A percentile compares a stretch with the other conserved stretches of the same genome.
phyloP scores from a whole-genome alignment of 1,140 invertebrate species.

The Drosophila bocqueti region DNA sequence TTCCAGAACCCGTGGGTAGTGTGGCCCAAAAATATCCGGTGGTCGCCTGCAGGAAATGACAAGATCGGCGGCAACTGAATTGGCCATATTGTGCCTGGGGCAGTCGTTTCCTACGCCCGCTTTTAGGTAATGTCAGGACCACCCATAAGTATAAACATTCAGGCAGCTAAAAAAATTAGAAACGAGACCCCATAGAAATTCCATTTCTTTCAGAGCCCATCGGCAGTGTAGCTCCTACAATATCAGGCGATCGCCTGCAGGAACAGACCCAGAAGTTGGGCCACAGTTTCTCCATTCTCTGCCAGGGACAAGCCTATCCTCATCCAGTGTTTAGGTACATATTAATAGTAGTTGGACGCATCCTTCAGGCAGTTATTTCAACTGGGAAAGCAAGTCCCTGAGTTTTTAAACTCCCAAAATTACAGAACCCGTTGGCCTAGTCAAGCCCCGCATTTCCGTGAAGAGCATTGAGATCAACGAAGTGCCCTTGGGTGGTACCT shows the following conservation, averaged over 20 bases:
- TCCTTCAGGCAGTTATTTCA: constrained; percentile 36
- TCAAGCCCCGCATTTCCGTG: constrained; percentile 70
- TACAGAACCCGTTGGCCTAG: constrained; percentile 75
- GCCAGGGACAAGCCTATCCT: constrained; percentile 88
- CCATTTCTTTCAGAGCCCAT: constrained; percentile 87
- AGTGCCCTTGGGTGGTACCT: constrained; percentile 46
- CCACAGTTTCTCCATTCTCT: constrained; percentile 86
- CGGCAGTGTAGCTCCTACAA: constrained; percentile 88
- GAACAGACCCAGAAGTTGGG: constrained; percentile 84
- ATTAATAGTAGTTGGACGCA: neutral
- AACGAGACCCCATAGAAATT: neutral
- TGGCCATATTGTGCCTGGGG: constrained; percentile 87
- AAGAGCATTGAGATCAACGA: constrained; percentile 79
- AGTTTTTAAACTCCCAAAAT: neutral
- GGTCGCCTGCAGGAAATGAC: constrained; percentile 82
- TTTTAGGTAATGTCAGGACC: constrained; percentile 85
- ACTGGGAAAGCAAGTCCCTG: neutral
- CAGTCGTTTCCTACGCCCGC: constrained; percentile 86
- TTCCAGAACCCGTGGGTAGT: constrained; percentile 89
- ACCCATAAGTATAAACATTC: constrained; percentile 1
- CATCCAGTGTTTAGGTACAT: constrained; percentile 88
- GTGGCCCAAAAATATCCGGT: constrained; percentile 87
- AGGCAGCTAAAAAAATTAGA: constrained; percentile 15
- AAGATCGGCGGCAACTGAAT: constrained; percentile 64
- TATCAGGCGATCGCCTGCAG: constrained; percentile 87